Evolutionary conservation across 2,888 invertebrate species (phyloP).

Genomic region (Drosophila histrio): DNA sequence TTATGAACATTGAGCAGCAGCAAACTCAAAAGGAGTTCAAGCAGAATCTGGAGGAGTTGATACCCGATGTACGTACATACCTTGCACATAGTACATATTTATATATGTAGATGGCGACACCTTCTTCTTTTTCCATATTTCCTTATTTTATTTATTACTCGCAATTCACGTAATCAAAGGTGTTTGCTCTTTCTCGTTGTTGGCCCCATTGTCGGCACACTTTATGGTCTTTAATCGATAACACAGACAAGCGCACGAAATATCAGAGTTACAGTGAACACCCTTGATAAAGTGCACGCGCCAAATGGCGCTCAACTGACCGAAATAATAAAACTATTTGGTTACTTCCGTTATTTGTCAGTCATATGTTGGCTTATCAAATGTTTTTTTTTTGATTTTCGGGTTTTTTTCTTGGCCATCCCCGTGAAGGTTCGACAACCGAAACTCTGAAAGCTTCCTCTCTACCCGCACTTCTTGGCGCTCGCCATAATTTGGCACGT

Average conservation of each 20-base stretch:
- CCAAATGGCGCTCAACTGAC: slow-evolving; percentile 28
- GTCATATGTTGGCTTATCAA: slow-evolving; percentile 39
- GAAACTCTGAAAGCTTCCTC: not conserved
- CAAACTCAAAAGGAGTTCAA: slow-evolving; percentile 79
- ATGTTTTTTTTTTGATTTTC: not conserved
- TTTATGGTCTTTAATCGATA: slow-evolving; percentile 72
- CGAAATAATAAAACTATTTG: not conserved
- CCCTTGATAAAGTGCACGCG: slow-evolving; percentile 52
- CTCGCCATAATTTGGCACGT: slow-evolving; percentile 8
- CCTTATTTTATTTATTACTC: slow-evolving; percentile 46
- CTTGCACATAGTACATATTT: not conserved
- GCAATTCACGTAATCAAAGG: slow-evolving; percentile 67
- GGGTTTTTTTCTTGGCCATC: not conserved
- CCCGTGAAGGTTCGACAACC: not conserved
- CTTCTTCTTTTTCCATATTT: not conserved
- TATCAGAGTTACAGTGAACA: slow-evolving; percentile 48
- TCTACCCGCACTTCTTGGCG: not conserved
- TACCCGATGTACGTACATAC: slow-evolving; percentile 82
- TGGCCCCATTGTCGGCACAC: slow-evolving; percentile 42
- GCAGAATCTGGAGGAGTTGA: slow-evolving; percentile 75
- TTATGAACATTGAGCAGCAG: slow-evolving; percentile 79
- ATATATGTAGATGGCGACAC: not conserved
- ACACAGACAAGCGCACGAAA: slow-evolving; percentile 41
- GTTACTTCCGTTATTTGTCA: slow-evolving; percentile 67
- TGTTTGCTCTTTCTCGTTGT: slow-evolving; percentile 38